Evolutionary conservation across 2,113 vertebrate genomes (phyloP).

Genomic region (Cavia aperea): DNA sequence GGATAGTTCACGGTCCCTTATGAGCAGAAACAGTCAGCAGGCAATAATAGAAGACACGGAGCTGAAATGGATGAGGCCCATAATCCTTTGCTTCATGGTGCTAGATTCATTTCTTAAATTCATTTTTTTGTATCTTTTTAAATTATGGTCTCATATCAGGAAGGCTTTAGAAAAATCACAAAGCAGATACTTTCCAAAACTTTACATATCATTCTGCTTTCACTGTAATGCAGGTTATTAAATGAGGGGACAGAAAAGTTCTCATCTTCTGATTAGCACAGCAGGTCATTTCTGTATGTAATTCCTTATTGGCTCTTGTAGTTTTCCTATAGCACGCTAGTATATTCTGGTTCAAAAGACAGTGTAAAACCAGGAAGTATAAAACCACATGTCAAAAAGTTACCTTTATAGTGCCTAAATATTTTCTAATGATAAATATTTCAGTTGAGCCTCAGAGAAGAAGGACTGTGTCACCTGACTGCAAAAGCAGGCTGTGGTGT

Average conservation of each 20-base stretch:
- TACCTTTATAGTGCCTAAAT: neutral
- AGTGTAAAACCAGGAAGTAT: constrained; percentile 30
- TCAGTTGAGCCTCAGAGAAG: neutral
- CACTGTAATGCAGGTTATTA: constrained; percentile 64
- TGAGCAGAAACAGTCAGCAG: constrained; percentile 72
- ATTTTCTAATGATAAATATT: neutral
- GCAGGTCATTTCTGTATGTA: constrained; percentile 52
- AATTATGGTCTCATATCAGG: constrained; percentile 61
- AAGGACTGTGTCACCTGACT: neutral
- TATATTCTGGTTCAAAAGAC: constrained; percentile 29
- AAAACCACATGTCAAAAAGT: neutral
- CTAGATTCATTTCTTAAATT: constrained; percentile 63
- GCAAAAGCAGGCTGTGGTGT: fast-evolving
- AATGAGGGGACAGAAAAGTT: constrained; percentile 59
- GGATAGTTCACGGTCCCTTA: constrained; percentile 69
- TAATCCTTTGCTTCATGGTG: constrained; percentile 61
- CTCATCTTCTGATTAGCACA: constrained; percentile 50
- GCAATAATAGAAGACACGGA: constrained; percentile 69
- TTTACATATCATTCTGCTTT: constrained; percentile 67
- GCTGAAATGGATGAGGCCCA: constrained; percentile 60
- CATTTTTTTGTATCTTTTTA: constrained; percentile 57
- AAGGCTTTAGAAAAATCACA: constrained; percentile 59
- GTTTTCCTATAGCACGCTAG: constrained; percentile 50
- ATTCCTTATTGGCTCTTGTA: constrained; percentile 62
- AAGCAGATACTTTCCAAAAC: constrained; percentile 60